Evolutionary conservation across 2,888 invertebrate species (phyloP), one percentile per base, ranked within the genome.

Genomic region (Chirona hameri): DNA sequence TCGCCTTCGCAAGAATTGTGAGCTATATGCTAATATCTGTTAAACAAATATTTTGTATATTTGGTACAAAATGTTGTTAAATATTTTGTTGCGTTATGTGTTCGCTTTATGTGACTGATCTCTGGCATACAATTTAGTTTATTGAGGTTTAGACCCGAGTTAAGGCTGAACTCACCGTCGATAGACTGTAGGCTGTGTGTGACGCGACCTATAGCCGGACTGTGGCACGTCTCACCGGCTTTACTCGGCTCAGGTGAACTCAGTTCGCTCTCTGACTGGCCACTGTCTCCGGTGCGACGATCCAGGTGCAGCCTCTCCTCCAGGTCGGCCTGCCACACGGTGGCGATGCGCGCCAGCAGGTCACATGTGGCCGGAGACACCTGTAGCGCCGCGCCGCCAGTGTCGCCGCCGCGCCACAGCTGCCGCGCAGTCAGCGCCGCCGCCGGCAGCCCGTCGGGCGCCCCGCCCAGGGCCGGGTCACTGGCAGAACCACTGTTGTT

Each of bases 311-410:
- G 39, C 21, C 21, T 24, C 76, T 76, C 76, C 76, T 76, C 76
- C 76, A 76, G 46, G 46, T 76, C 76, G 10, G 76, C 46, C 46
- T 46, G 76, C 39, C 76, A 76, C 46, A 76, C 76, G 39, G 46
- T 76, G 46, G 76, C 76, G 76, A 76, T 76, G 21, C 76, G 76
- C 10, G 39, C 76, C 76, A 76, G 76, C 21, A 76, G 76, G 24
- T 24, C 24, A 27, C 76, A 76, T 3, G 39, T 76, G 76, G 76
- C 18, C 76, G 76, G 31, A 3, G 31, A 39, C 72, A 72, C 72
- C 69, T 27, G 69, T n/a, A 29, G 69, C 27, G 27, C 69, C 27
- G 69, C 27, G 10, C 31, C 31, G 31, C 18, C 72, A 10, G 29
- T 31, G 72, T 18, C 72, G 31, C 72, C 72, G 31, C 29, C 5